Evolutionary conservation across 2,797 vertebrate genomes (phyloP), one percentile per base, ranked within the genome.

Genomic region (Emys orbicularis): DNA sequence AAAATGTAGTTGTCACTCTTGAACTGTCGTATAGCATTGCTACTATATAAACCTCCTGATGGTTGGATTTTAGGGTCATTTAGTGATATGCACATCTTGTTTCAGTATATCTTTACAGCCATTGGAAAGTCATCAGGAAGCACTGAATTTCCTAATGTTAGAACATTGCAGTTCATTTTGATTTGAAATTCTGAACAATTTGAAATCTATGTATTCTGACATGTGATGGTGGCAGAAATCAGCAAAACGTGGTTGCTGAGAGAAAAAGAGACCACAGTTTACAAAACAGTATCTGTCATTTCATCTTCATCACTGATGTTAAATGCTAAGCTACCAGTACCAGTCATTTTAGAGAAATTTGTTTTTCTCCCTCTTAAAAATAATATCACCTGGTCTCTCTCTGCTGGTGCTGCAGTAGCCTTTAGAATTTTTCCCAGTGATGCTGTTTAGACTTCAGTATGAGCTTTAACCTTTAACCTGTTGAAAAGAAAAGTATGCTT

Each of bases 1-100:
- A 88, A 61, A 87, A 94, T 93, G 89, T 81, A 82, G 92, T 89
- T 94, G 94, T 97, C 88, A 86, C 94, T 97, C 92, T 97, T 89
- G 87, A 94, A 96, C 8, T 18, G 34, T 34, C 85, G 29, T 68
- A 44, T 65, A 84, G 95, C 79, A 96, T 95, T 97, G 86, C 84
- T 84, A 53, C 72, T 80, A 41, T 59, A 59, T 54, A 96, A 97
- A 89, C 79, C 81, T 94, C 83, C 89, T 81, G 23, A 54, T 84
- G 13, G 80, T 90, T 81, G 85, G 21, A 4, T 77, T 94, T 87
- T 79, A 31, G 86, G 89, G 57, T 83, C 79, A 86, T 52, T 96
- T 79, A 41, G 16, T 90, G 61, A 95, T 89, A 91, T 96, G 57
- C 87, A 27, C 53, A 31, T 56, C 34, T 52, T 77, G 56, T 74